Evolutionary conservation across 2,888 invertebrate species (phyloP).

Genomic region (Caradrina clavipalpis): DNA sequence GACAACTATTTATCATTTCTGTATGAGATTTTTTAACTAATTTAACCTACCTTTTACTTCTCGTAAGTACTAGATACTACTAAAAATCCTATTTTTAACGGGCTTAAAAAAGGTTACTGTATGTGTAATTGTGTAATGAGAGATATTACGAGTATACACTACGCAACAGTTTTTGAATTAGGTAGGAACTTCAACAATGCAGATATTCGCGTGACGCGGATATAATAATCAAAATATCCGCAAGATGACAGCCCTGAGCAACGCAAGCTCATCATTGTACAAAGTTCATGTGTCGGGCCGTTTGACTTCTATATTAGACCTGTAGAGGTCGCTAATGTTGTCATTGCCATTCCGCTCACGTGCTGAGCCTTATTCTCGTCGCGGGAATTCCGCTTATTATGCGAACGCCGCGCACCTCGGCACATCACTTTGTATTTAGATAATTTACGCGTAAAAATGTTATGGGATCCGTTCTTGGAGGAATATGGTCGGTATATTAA

Average conservation of each 20-base stretch:
- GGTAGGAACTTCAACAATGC: too few relatives aligned
- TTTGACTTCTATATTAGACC: constrained; percentile 66
- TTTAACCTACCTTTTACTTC: too few relatives aligned
- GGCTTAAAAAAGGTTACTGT: too few relatives aligned
- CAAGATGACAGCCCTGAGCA: constrained; percentile 43
- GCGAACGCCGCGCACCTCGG: constrained; percentile 57
- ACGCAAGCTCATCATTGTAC: constrained; percentile 53
- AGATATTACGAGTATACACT: too few relatives aligned
- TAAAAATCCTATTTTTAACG: too few relatives aligned
- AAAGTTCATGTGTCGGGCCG: constrained; percentile 63
- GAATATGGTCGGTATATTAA: constrained; percentile 2
- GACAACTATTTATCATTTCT: too few relatives aligned
- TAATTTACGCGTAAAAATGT: constrained; percentile 56
- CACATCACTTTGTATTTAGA: constrained; percentile 57
- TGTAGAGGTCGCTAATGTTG: constrained; percentile 60
- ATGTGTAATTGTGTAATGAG: too few relatives aligned
- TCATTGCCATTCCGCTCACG: constrained; percentile 62
- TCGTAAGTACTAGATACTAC: too few relatives aligned
- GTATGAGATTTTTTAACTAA: too few relatives aligned
- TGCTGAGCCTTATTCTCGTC: constrained; percentile 51
- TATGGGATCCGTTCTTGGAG: constrained; percentile 25
- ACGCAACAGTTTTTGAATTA: too few relatives aligned
- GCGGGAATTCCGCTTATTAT: constrained; percentile 65
- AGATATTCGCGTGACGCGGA: too few relatives aligned
- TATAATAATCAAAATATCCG: constrained; percentile 13